These are phyloP conservation scores for Danio kyathit DNA, from an alignment of 2,797 vertebrate species.

Conservation along the genomic window DNA sequence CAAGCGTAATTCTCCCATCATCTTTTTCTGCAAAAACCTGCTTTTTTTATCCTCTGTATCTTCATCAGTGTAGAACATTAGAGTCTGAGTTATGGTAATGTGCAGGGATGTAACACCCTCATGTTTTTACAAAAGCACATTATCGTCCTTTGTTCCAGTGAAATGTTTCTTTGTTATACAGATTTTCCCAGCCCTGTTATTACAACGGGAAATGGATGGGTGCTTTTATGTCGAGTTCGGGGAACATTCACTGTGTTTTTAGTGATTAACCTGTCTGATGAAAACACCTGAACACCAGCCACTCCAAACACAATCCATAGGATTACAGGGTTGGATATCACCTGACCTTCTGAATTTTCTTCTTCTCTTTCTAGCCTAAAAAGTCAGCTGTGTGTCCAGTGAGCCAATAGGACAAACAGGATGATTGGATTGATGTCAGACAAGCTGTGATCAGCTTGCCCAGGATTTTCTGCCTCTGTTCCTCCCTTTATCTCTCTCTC, in stretches of 20 bases:
- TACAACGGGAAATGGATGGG: constrained; percentile 6
- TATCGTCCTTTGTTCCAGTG: constrained; percentile 23
- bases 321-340: constrained; percentile 3
- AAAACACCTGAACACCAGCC: constrained; percentile 14
- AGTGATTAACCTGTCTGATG: constrained; percentile 9
- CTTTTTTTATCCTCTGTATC: background rate
- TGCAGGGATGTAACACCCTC: constrained; percentile 15
- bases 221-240: constrained; percentile 15
- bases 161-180: background rate
- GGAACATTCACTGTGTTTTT: constrained; percentile 22
- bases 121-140: constrained; percentile 5
- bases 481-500: constrained; percentile 28
- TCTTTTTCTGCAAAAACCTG: background rate
- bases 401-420: constrained; percentile 66
- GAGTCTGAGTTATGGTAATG: constrained; percentile 32
- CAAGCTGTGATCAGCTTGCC: constrained; percentile 81
- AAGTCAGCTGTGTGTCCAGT: constrained; percentile 84
- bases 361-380: constrained; percentile 76
- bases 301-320: background rate
- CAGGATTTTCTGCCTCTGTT: constrained; percentile 66
- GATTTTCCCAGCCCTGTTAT: constrained; percentile 24
- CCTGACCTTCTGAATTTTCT: background rate
- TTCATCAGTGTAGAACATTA: constrained; percentile 1
- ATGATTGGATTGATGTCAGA: constrained; percentile 83
- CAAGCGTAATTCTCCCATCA: background rate